Evolutionary conservation across 1,140 invertebrate species (phyloP).

Genomic region (Prorops nasuta): DNA sequence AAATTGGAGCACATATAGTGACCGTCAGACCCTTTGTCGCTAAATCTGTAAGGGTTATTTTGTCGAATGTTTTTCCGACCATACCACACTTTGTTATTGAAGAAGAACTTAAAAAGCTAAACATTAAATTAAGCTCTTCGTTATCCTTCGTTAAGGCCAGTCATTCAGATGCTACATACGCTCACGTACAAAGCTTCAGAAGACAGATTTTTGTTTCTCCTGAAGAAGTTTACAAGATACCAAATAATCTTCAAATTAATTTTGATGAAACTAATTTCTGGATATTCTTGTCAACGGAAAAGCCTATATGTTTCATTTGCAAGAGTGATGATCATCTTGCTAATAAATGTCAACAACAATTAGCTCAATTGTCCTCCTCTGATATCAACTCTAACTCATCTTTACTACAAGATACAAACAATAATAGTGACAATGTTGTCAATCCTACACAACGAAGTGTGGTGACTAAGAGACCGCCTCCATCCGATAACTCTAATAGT

Average conservation of each 20-base stretch:
- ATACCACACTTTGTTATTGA: background rate
- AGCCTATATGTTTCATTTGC: too few species aligned
- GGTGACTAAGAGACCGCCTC: too few species aligned
- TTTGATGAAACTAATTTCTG: too few species aligned
- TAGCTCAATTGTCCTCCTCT: too few species aligned
- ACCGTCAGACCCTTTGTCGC: background rate
- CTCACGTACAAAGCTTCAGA: background rate
- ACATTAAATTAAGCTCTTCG: background rate
- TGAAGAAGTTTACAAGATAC: background rate
- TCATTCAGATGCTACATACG: background rate
- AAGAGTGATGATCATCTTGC: slow-evolving; percentile 10
- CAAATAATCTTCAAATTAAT: too few species aligned
- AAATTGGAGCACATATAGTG: background rate
- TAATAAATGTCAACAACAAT: too few species aligned
- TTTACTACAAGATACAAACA: too few species aligned
- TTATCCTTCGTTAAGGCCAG: background rate
- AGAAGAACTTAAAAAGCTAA: background rate
- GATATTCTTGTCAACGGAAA: too few species aligned
- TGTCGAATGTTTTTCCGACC: slow-evolving; percentile 1
- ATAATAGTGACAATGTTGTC: too few species aligned
- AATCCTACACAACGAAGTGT: too few species aligned
- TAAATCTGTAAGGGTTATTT: background rate
- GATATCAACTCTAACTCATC: too few species aligned
- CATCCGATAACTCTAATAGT: too few species aligned
- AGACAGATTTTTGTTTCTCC: background rate